Base-by-base conservation (phyloP, 2,113 vertebrate genomes). In the Uria lomvia region DNA sequence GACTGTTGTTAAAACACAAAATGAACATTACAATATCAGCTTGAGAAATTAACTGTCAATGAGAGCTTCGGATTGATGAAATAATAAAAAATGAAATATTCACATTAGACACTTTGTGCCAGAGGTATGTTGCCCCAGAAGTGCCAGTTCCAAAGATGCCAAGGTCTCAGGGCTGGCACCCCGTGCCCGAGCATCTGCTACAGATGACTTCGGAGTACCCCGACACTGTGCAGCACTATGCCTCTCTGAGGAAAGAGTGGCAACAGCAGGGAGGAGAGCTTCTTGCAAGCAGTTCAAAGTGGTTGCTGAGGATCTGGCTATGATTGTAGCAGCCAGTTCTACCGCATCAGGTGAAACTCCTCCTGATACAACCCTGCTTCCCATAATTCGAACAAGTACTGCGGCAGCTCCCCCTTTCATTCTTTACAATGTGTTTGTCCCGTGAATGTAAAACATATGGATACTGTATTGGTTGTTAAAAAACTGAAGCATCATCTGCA, bases 181-280 rank as follows among this genome's bases (percentile, higher is more conserved):
- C 27, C 2, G 1, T 29, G 50, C 2, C 5, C 3, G 1, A 66
- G 32, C 27, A 26, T 70, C 52, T 76, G 22, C 12, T 18, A 26
- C 10, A 34, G 34, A 30, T 60, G n/a, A 7, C 27, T 49, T 49
- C 3, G 32, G 40, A 42, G 32, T 66, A n/a, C 36, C 14, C 12
- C 0, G 0, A 18, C 50, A 24, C 30, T 17, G 26, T 29, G 29
- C 30, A 38, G 14, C 3, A 1, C 2, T n/a, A 13, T 18, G 19
- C 21, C 36, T 43, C 30, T 43, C 36, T 42, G 67, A 70, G 45
- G n/a, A 13, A 65, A 53, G 50, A 29, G n/a, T 26, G 22, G 55
- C 22, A 42, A 7, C 43, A 42, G 43, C 1, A 62, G 21, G 27
- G 38, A 82, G 27, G 52, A 60, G 58, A 73, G 53, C 59, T 72